These are phyloP conservation scores for Diloba caeruleocephala DNA, from an alignment of 2,888 invertebrate species.

Conservation along the genomic window DNA sequence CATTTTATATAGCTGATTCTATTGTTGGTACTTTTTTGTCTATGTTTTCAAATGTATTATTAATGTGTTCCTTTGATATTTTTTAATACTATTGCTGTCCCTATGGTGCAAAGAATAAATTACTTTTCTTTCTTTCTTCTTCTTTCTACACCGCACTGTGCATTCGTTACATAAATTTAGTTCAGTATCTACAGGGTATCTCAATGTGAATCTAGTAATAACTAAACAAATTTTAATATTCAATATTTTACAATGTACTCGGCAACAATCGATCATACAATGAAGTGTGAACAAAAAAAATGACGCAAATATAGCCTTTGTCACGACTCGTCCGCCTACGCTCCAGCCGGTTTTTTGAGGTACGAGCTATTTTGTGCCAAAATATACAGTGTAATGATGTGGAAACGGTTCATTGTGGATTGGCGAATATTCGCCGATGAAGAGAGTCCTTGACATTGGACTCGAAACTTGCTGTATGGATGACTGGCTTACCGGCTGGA, in stretches of 20 bases:
- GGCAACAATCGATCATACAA: constrained; percentile 42
- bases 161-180: neutral
- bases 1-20: too few relatives aligned
- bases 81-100: too few relatives aligned
- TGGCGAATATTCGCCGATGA: constrained; percentile 23
- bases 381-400: constrained; percentile 33
- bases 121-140: too few relatives aligned
- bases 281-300: constrained; percentile 45
- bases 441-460: constrained; percentile 65
- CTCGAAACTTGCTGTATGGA: constrained; percentile 51
- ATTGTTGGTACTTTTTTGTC: too few relatives aligned
- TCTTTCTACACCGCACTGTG: too few relatives aligned
- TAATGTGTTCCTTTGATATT: too few relatives aligned
- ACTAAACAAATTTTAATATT: constrained; percentile 35
- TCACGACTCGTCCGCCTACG: constrained; percentile 63
- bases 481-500: constrained; percentile 36
- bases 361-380: constrained; percentile 31
- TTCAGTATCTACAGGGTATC: constrained; percentile 21
- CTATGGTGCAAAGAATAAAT: too few relatives aligned
- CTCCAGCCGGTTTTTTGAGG: constrained; percentile 43
- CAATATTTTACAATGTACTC: constrained; percentile 41
- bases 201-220: constrained; percentile 27
- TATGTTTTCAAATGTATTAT: too few relatives aligned
- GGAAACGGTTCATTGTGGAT: constrained; percentile 42
- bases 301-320: constrained; percentile 53